Base-by-base conservation (phyloP, 2,888 invertebrate species). In the Shargacucullia verbasci region DNA sequence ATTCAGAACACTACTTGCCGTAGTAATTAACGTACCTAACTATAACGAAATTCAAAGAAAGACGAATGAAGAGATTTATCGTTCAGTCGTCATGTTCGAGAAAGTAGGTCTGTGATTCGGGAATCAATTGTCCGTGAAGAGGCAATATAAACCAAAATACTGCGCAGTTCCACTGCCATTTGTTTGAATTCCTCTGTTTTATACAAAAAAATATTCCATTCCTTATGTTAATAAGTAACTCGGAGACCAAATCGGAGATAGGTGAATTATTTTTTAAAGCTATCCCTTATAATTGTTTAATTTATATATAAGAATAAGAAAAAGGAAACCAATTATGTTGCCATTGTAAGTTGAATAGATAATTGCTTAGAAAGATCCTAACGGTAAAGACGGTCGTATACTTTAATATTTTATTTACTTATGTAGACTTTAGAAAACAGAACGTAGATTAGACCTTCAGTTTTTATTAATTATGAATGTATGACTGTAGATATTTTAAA, bases 31-130 rank as follows among this genome's bases (percentile, higher is more conserved):
- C n/a, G 20, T 52, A 29, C 12, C 15, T 14, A 25, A 40, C 38
- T 14, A 58, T 59, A 35, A 33, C n/a, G 10, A 54, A 49, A 33
- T 43, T 46, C 2, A 5, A 43, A 40, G 14, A 14, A 35, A 43
- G 1, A 40, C 38, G 0, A 38, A 39, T 14, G 27, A 39, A 25
- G 14, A 48, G 35, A 39, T 15, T n/a, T n/a, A 34, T 37, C 25
- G 11, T 27, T 25, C 20, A 33, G 37, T 13, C 11, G 38, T 20
- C 12, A 29, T 10, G 25, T 37, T 63, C 58, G 41, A 47, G 37
- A 45, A 50, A 47, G 15, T 33, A 31, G 14, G 14, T 48, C 35
- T 38, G 15, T 37, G 58, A 58, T 58, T 64, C 49, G 37, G 12
- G 31, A 41, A 53, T 53, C 47, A 52, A 58, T 64, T 20, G 52